A percentile compares a stretch with the other conserved stretches of the same genome.
These are phyloP conservation scores for Hipposideros armiger DNA, from an alignment of 2,113 vertebrate species.

Conservation along the genomic window DNA sequence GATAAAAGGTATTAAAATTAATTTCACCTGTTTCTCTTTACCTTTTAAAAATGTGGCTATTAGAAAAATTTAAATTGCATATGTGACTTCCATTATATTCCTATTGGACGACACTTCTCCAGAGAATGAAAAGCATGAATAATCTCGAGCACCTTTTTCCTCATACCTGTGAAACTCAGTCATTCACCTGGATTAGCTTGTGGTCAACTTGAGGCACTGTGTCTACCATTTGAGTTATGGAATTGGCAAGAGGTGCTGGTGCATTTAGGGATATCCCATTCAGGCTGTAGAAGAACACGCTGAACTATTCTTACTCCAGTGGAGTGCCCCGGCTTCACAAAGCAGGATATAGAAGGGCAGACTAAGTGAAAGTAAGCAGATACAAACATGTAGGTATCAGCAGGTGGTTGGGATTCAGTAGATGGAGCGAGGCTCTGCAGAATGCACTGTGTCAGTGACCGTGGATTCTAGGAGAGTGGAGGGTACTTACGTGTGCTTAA, in stretches of 20 bases:
- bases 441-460: neutral
- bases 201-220: neutral
- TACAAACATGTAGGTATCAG: neutral
- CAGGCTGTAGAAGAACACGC: neutral
- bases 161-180: neutral
- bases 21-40: neutral
- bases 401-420: neutral
- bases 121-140: neutral
- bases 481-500: neutral
- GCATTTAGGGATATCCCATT: neutral
- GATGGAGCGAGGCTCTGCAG: neutral
- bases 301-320: neutral
- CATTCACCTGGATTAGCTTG: neutral
- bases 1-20: neutral
- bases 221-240: neutral
- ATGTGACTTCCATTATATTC: neutral
- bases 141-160: neutral
- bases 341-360: neutral
- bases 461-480: neutral
- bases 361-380: neutral
- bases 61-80: neutral
- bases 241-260: neutral
- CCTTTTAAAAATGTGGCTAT: no score
- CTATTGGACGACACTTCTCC: neutral
- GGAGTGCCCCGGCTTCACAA: neutral